Percentiles rank a stretch among this genome's conserved stretches.
Conservation (phyloP, 2,797 vertebrate species). For the Sparus aurata region DNA sequence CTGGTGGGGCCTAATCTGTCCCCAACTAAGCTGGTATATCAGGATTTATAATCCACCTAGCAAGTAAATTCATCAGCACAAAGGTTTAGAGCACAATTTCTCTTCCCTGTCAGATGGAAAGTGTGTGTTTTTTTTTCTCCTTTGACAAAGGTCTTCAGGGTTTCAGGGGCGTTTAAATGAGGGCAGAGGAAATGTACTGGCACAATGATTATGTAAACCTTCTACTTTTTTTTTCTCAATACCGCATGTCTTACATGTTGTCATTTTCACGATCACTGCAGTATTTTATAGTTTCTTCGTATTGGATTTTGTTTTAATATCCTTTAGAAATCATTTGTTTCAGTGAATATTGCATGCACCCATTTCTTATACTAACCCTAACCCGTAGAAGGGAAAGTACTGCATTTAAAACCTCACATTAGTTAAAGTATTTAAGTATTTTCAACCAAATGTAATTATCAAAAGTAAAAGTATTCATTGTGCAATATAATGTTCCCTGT, state of each 20-base stretch:
- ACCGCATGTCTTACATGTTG: conserved; percentile 43
- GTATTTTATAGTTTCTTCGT: conserved; percentile 1
- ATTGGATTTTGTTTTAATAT: conserved; percentile 16
- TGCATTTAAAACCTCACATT: too few relatives aligned
- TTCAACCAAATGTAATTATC: too few relatives aligned
- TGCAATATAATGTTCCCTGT: not conserved
- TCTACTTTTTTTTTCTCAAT: conserved; percentile 39
- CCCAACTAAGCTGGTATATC: conserved; percentile 67
- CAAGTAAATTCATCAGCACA: conserved; percentile 77
- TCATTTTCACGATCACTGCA: conserved; percentile 18
- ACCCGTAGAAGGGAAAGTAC: too few relatives aligned
- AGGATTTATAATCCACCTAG: conserved; percentile 82
- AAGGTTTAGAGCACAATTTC: conserved; percentile 73
- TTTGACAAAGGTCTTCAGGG: conserved; percentile 46
- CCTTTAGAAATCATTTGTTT: not conserved
- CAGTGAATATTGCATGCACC: not conserved
- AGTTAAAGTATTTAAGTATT: too few relatives aligned
- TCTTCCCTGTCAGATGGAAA: conserved; percentile 32
- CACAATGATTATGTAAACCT: conserved; percentile 44
- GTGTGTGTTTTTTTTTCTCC: conserved; percentile 40
- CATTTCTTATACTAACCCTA: not conserved
- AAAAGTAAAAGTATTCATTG: not conserved
- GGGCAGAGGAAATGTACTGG: conserved; percentile 36
- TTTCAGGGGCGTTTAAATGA: conserved; percentile 53
- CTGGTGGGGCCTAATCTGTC: conserved; percentile 74